phyloP scores from a whole-genome alignment of 2,888 invertebrate genomes.

The Eutolmus rufibarbis region DNA sequence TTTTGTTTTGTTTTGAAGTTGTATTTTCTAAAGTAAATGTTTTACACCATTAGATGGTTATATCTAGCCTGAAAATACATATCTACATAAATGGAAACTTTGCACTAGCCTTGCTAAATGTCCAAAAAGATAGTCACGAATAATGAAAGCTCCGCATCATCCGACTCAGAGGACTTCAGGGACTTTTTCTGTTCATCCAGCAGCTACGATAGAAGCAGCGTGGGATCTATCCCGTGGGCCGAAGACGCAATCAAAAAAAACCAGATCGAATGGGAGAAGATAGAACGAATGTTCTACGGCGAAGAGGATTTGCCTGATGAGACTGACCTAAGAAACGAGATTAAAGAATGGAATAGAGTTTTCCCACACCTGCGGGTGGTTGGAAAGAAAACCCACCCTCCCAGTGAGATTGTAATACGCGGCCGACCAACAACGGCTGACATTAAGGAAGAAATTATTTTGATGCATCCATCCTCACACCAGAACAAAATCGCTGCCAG shows the following conservation, averaged over 20 bases:
- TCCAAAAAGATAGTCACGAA: conserved; percentile 43
- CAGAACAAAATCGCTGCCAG: not conserved
- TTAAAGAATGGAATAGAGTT: conserved; percentile 60
- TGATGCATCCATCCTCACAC: conserved; percentile 22
- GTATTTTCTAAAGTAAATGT: not conserved
- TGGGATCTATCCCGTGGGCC: conserved; percentile 63
- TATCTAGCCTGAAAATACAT: not conserved
- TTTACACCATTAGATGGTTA: not conserved
- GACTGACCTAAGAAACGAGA: conserved; percentile 57
- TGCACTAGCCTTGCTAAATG: conserved; percentile 1
- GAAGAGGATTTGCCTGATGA: conserved; percentile 53
- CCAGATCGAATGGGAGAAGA: conserved; percentile 60
- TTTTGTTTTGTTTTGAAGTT: conserved; percentile 31
- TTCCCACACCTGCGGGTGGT: conserved; percentile 53
- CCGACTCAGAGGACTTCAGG: conserved; percentile 54
- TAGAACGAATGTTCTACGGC: conserved; percentile 59
- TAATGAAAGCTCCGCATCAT: conserved; percentile 48
- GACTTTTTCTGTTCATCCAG: conserved; percentile 60
- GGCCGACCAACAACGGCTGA: not conserved
- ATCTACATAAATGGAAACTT: not conserved
- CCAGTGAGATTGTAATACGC: not conserved
- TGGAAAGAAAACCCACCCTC: conserved; percentile 13
- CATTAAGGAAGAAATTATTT: conserved; percentile 43
- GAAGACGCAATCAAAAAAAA: conserved; percentile 63
- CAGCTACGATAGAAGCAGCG: conserved; percentile 59